These are phyloP conservation scores for Sitodiplosis mosellana DNA, from an alignment of 1,140 invertebrate genomes.

Conservation along the genomic window DNA sequence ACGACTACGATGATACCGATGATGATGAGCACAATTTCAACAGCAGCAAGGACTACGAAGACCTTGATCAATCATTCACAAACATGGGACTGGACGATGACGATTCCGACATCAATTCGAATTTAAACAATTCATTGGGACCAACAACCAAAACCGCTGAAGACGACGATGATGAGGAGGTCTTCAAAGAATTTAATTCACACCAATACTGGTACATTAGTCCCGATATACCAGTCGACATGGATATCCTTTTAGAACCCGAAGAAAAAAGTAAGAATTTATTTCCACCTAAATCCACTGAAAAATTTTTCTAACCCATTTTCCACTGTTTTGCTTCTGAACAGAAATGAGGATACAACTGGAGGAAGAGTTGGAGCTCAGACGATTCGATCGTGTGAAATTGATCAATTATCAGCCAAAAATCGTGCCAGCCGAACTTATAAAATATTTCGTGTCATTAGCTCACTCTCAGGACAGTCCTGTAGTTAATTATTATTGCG, in stretches of 20 bases:
- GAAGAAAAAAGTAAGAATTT: too few species aligned
- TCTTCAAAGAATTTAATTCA: conserved; percentile 1
- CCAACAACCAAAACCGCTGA: neutral
- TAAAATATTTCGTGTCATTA: conserved; percentile 3
- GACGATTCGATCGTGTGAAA: too few species aligned
- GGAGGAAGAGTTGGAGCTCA: too few species aligned
- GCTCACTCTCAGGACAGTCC: neutral
- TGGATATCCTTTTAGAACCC: neutral
- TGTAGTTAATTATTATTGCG: conserved; percentile 1
- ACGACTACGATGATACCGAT: neutral
- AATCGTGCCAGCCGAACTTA: neutral
- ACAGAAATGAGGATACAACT: too few species aligned
- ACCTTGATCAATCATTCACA: neutral
- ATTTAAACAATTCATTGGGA: conserved; percentile 1
- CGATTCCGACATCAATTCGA: conserved; percentile 1
- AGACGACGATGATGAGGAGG: neutral
- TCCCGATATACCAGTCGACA: neutral
- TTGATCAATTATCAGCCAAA: neutral
- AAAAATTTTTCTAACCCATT: too few species aligned
- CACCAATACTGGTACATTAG: conserved; percentile 3
- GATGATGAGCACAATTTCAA: neutral
- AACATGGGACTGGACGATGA: neutral
- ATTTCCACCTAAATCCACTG: too few species aligned
- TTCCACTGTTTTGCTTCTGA: too few species aligned
- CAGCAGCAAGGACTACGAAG: neutral